Evolutionary conservation across 2,797 vertebrate genomes (phyloP), one percentile per base, ranked within the genome.

Genomic region (Melanotaenia boesemani): DNA sequence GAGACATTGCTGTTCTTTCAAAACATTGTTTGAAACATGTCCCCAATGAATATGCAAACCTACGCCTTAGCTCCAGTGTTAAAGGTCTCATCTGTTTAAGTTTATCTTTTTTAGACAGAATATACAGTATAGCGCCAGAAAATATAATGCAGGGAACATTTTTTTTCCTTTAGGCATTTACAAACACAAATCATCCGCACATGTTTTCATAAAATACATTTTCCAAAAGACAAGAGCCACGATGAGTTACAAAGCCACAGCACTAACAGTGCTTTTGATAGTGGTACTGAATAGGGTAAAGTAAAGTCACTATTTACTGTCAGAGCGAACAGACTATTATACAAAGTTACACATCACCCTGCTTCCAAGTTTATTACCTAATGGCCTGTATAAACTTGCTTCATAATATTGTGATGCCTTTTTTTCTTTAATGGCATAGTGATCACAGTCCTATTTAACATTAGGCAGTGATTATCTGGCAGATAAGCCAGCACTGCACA

Each of bases 351-450:
- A 57, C 57, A 63, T 69, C 58, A 65, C 26, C 37, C 60, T 52
- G 26, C 63, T 50, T 44, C 61, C 13, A 20, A 41, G 62, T n/a
- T 59, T 66, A 72, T 82, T 70, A 78, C 18, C 32, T 58, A 55
- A 69, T 46, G 3, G 74, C 32, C 26, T 59, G 22, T 52, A 18
- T 60, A 46, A 44, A 30, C 36, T 4, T 39, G 62, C 67, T 72
- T 83, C 58, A 79, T 79, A 79, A 61, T 60, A 39, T 56, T 54
- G 18, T 57, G 41, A 57, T 72, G 26, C 22, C 63, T 83, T 68
- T 68, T 36, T 41, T 44, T 44, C 6, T 44, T 70, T 70, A 44
- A 52, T 67, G 32, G 59, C 63, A 7, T 24, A 52, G 22, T 60
- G 54, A 77, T 80, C 52, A 75, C 54, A 62, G 16, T 44, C n/a